Evolutionary conservation across 2,888 invertebrate genomes (phyloP).

Genomic region (Zootermopsis nevadensis): DNA sequence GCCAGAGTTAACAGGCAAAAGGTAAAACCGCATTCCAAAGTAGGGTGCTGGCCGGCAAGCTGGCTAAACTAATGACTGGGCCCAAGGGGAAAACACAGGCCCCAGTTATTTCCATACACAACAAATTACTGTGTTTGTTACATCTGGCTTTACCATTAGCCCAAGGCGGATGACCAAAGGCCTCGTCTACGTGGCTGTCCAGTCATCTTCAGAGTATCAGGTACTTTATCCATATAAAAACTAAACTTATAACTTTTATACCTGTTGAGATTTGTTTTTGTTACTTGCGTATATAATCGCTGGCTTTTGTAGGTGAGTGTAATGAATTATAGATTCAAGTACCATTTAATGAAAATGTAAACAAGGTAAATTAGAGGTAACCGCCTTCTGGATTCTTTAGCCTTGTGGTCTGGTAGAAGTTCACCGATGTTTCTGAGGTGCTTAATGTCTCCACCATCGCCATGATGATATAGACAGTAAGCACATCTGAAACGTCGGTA

Average conservation of each 20-base stretch:
- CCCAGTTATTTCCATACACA: slow-evolving; percentile 27
- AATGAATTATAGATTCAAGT: background rate
- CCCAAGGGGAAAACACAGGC: background rate
- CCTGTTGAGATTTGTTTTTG: background rate
- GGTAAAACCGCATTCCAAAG: slow-evolving; percentile 21
- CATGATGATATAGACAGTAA: no score
- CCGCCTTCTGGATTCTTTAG: no score
- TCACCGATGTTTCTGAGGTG: no score
- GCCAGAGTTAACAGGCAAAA: no score
- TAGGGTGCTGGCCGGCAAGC: background rate
- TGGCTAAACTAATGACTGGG: background rate
- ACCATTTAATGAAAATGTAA: no score
- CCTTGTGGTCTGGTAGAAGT: no score
- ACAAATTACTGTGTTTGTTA: background rate
- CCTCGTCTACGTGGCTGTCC: background rate
- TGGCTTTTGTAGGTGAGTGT: background rate
- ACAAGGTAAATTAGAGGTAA: no score
- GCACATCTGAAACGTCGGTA: no score
- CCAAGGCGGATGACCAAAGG: background rate
- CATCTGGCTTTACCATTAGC: background rate
- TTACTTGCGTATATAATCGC: background rate
- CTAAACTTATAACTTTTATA: no score
- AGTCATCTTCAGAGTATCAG: no score
- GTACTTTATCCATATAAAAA: no score
- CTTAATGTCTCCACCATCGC: no score